These are phyloP conservation scores for Halcyon badia DNA, from an alignment of 2,797 vertebrate genomes.

Conservation along the genomic window DNA sequence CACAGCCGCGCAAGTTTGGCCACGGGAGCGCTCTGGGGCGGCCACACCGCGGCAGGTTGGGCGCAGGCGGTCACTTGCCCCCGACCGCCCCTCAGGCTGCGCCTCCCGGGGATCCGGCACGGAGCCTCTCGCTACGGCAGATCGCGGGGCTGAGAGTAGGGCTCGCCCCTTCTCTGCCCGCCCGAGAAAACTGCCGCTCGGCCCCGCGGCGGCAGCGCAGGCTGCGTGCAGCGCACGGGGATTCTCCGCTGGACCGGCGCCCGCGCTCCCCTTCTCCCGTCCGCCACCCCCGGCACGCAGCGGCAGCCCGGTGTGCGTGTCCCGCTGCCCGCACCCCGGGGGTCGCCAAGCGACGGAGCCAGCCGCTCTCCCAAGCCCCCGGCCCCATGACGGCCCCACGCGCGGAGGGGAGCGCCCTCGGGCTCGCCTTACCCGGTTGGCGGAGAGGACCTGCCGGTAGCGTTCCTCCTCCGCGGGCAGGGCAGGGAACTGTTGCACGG, in stretches of 20 bases:
- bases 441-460: conserved; percentile 56
- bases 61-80: background rate
- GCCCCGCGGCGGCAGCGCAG: background rate
- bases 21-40: background rate
- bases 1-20: background rate
- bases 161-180: background rate
- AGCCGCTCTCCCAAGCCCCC: background rate
- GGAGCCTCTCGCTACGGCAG: background rate
- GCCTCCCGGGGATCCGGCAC: background rate
- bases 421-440: conserved; percentile 75
- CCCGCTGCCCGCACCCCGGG: background rate
- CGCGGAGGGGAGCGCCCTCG: background rate
- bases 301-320: no score
- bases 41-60: background rate
- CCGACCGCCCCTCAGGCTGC: background rate
- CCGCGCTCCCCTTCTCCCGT: background rate
- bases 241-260: background rate
- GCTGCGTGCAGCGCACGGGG: background rate
- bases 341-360: background rate
- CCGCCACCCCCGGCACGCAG: background rate
- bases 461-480: conserved; percentile 71
- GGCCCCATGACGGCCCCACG: background rate
- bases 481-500: conserved; percentile 68
- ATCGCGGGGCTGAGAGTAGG: background rate
- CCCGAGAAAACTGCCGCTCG: background rate